Evolutionary conservation across 2,113 vertebrate genomes (phyloP).

Genomic region (Corythornis vintsioides): DNA sequence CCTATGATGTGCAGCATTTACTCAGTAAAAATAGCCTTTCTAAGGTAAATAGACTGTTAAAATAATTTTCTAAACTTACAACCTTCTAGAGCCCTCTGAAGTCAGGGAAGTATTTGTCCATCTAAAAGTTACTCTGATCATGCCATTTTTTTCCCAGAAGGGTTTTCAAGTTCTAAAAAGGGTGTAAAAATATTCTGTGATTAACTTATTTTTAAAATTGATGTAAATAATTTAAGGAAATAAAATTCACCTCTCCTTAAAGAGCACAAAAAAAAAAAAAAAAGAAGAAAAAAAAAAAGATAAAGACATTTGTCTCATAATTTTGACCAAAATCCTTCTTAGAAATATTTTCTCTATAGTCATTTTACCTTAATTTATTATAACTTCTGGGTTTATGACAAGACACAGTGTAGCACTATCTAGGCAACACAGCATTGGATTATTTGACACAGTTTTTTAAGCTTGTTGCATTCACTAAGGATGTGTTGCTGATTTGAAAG

Average conservation of each 20-base stretch:
- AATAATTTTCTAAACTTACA: not conserved
- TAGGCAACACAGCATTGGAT: not conserved
- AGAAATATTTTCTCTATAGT: not conserved
- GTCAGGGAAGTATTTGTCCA: not conserved
- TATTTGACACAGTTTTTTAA: not conserved
- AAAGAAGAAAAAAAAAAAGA: not conserved
- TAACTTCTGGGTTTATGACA: conserved; percentile 6
- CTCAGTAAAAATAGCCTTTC: not conserved
- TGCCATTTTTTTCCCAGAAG: not conserved
- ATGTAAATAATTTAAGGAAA: too few relatives aligned
- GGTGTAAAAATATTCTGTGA: too few relatives aligned
- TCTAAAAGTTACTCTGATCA: not conserved
- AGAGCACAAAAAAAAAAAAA: too few relatives aligned
- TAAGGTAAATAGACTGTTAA: conserved; percentile 1
- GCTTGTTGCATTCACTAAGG: not conserved
- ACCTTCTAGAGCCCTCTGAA: not conserved
- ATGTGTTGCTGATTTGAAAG: not conserved
- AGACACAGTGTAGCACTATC: not conserved
- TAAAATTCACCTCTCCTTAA: too few relatives aligned
- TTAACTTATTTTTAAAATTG: too few relatives aligned
- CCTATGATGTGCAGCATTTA: not conserved
- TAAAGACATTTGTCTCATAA: not conserved
- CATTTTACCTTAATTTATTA: not conserved
- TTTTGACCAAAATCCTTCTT: not conserved
- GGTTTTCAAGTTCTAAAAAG: not conserved